Evolutionary conservation across 2,797 vertebrate genomes (phyloP), one percentile per base, ranked within the genome.

Genomic region (Diceros bicornis): DNA sequence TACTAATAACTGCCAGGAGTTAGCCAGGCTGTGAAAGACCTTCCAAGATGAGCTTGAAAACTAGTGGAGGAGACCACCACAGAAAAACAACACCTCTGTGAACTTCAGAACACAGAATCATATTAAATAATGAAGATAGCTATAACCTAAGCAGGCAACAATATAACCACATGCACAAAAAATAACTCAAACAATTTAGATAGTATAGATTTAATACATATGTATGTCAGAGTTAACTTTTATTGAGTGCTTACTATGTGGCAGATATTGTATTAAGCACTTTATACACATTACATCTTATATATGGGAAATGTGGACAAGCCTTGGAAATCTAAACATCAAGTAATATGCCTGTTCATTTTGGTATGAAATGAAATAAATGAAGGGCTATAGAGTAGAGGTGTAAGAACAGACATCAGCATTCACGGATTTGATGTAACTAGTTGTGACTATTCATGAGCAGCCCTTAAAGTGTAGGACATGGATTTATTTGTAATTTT

Each of bases 321-420:
- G 82, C 32, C 34, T 37, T 27, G 79, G 83, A 91, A 86, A 77
- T 59, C 78, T 87, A 86, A 79, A 50, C 52, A 29, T 87, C 66
- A 23, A 52, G 78, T 72, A 61, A 97, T 62, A 59, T 3, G 47
- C n/a, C 91, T 18, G 23, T 85, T 97, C 57, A 50, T 91, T 81
- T 90, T 57, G 71, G 55, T 75, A 55, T 75, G 75, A 86, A 96
- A 86, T 84, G 75, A 85, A 96, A 66, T 94, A 90, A 95, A 85
- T 83, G 74, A 71, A 87, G 86, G 47, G 78, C 18, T 75, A 50
- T 41, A 29, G 34, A 41, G 34, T 4, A 27, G 57, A 93, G 37
- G 23, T 44, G 2, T 44, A 61, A 82, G 47, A 37, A 66, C 69
- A 34, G 52, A 59, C 12, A 37, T 94, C 2, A 6, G 64, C 29